Evolutionary conservation across 2,113 vertebrate species (phyloP), one percentile per base, ranked within the genome.

Genomic region (Polyodon spathula): DNA sequence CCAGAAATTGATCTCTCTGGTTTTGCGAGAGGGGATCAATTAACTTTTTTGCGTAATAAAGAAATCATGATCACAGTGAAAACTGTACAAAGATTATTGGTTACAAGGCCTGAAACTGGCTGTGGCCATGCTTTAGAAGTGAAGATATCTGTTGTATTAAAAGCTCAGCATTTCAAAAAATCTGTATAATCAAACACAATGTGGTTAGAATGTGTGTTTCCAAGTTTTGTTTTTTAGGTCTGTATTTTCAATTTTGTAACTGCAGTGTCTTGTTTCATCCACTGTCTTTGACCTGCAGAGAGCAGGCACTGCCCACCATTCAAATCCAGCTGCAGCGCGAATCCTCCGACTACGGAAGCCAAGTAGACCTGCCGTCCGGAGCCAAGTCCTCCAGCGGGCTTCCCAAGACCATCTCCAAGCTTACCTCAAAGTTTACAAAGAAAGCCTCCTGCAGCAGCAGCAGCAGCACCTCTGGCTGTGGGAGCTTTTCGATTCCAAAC

Each of bases 371-470:
- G 70, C 90, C 94, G 0, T 71, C 85, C 0, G 90, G 87, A 75
- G 85, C 83, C 72, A 99, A 99, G 77, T 76, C 91, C 61, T 91
- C 92, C 5, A 87, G 93, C 14, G 95, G 95, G 6, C 74, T 99
- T 7, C 96, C 97, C 67, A 98, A 93, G 81, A 97, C 95, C 0
- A 98, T 99, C 78, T 97, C 94, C 56, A 97, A 95, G 78, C 81
- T 99, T 73, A 99, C 96, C 58, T 99, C 96, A 57, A 90, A 93
- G 68, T 94, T 99, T 82, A 97, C 95, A 71, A 97, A 92, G 88
- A 97, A 96, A 79, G 79, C 86, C 38, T 93, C 95, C 1, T 94
- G 94, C 60, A 84, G 74, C 70, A 79, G 86, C 38, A 80, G 81
- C 27, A 87, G 73, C 17, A 90, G 84, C 68, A 39, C 11, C 1